These are phyloP conservation scores for Sanderia malayensis DNA, from an alignment of 30 jellyfish, hydroid and myxozoan genomes.

Conservation along the genomic window DNA sequence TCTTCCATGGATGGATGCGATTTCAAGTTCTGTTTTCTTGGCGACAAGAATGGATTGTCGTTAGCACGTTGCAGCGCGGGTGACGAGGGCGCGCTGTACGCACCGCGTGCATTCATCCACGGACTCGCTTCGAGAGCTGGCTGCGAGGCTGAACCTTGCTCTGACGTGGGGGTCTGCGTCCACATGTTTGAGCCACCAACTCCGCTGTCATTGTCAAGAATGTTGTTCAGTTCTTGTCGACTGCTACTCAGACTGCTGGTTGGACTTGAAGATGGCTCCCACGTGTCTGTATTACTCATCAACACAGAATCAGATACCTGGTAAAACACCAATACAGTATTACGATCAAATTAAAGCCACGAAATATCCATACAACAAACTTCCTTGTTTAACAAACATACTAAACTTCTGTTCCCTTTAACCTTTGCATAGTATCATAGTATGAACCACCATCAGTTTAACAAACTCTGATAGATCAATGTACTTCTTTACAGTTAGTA, in stretches of 20 bases:
- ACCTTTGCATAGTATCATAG: too few species aligned
- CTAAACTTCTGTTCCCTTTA: too few species aligned
- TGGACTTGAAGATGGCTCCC: slow-evolving; percentile 98
- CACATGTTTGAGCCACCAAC: slow-evolving; percentile 79
- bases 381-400: too few species aligned
- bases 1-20: slow-evolving; percentile 98
- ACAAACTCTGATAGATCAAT: too few species aligned
- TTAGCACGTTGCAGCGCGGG: slow-evolving; percentile 85
- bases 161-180: slow-evolving; percentile 86
- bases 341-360: neutral
- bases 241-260: slow-evolving; percentile 99
- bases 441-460: too few species aligned
- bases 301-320: slow-evolving; percentile 63
- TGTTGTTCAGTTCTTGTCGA: slow-evolving; percentile 87
- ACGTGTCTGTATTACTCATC: slow-evolving; percentile 68
- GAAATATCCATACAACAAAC: neutral
- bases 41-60: slow-evolving; percentile 66
- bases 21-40: slow-evolving; percentile 69
- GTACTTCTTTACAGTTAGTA: too few species aligned
- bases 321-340: too few species aligned
- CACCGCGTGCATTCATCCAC: slow-evolving; percentile 97
- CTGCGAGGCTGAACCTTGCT: slow-evolving; percentile 69
- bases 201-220: slow-evolving; percentile 92
- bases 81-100: slow-evolving; percentile 99
- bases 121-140: slow-evolving; percentile 78